Evolutionary conservation across 2,113 vertebrate genomes (phyloP).

Genomic region (Cephalopterus ornatus): DNA sequence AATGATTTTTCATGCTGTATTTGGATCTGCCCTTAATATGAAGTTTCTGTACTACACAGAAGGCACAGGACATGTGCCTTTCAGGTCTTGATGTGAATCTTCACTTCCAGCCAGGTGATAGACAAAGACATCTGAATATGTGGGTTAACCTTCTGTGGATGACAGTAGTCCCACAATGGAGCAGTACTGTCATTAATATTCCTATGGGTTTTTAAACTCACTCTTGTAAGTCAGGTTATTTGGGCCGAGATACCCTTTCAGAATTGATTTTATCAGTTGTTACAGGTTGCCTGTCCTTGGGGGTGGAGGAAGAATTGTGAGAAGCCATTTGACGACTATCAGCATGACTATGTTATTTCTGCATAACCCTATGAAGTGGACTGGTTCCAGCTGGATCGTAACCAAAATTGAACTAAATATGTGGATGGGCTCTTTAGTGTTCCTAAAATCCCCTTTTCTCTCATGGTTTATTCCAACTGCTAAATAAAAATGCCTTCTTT

Average conservation of each 20-base stretch:
- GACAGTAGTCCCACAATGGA: not conserved
- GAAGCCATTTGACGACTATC: conserved; percentile 13
- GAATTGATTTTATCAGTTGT: not conserved
- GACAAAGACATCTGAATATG: not conserved
- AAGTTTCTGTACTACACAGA: not conserved
- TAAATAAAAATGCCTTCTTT: conserved; percentile 12
- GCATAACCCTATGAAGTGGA: not conserved
- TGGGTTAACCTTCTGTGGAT: not conserved
- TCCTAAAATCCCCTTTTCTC: conserved; percentile 11
- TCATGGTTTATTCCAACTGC: not conserved
- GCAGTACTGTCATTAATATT: not conserved
- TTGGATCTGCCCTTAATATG: not conserved
- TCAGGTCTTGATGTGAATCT: not conserved
- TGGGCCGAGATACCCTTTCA: not conserved
- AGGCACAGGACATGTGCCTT: not conserved
- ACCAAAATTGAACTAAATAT: conserved; percentile 9
- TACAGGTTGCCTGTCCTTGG: not conserved
- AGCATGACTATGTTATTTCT: conserved; percentile 24
- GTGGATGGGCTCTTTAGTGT: not conserved
- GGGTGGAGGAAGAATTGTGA: not conserved
- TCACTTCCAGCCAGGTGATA: not conserved
- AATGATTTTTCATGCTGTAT: not conserved
- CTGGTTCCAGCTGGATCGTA: conserved; percentile 32
- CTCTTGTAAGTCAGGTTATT: not conserved
- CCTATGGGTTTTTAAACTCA: not conserved